phyloP scores from a whole-genome alignment of 2,113 vertebrate genomes.

The Nematolebias whitei region DNA sequence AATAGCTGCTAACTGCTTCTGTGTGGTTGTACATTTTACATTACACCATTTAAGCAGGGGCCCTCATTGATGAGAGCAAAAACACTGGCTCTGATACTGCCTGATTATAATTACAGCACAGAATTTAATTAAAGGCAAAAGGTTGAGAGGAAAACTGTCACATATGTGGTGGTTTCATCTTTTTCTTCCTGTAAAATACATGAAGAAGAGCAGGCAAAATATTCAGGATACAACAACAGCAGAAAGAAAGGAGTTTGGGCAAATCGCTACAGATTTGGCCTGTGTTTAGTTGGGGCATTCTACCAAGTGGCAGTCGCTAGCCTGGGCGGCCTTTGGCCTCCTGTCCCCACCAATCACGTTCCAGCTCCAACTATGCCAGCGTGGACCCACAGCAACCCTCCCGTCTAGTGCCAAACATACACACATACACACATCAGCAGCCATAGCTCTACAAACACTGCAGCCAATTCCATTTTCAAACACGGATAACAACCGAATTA shows the following conservation, averaged over 20 bases:
- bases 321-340: conserved; percentile 70
- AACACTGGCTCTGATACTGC: conserved; percentile 27
- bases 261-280: conserved; percentile 65
- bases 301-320: conserved; percentile 70
- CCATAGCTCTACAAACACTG: conserved; percentile 48
- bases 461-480: conserved; percentile 73
- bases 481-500: conserved; percentile 77
- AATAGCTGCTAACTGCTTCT: conserved; percentile 30
- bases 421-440: conserved; percentile 23
- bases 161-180: conserved; percentile 1
- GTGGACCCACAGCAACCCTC: conserved; percentile 62
- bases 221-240: conserved; percentile 22
- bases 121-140: conserved; percentile 18
- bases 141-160: conserved; percentile 20
- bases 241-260: conserved; percentile 39
- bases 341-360: conserved; percentile 73
- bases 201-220: conserved; percentile 27
- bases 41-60: conserved; percentile 20
- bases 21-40: conserved; percentile 36
- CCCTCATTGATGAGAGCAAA: conserved; percentile 31
- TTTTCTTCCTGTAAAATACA: conserved; percentile 33
- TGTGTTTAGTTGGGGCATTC: conserved; percentile 60
- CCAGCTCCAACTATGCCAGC: conserved; percentile 53
- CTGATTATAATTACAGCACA: conserved; percentile 24
- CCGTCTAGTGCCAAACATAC: conserved; percentile 61